Conservation (phyloP, 2,888 invertebrate genomes). For the Lobophora halterata region DNA sequence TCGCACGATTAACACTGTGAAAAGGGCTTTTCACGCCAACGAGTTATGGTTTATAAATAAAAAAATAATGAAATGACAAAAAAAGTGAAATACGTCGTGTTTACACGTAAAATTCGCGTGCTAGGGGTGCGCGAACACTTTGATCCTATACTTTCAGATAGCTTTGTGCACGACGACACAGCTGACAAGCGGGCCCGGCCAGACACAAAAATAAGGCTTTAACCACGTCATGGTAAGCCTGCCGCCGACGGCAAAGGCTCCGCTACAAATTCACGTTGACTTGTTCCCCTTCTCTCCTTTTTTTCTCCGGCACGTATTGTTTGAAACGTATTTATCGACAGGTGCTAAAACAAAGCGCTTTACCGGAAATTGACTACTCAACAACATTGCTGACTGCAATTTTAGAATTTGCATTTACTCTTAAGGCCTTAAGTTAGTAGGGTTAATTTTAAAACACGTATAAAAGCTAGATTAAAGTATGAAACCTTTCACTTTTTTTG, state of each 20-base stretch:
- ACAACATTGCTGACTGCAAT: conserved; percentile 18
- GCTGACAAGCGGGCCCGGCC: conserved; percentile 76
- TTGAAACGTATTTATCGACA: conserved; percentile 41
- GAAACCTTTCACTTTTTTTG: no score
- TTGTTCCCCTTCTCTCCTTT: conserved; percentile 55
- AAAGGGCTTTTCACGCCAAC: conserved; percentile 32
- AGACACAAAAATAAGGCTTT: conserved; percentile 80
- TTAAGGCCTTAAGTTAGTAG: no score
- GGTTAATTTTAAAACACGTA: no score
- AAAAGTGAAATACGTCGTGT: conserved; percentile 50
- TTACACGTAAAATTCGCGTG: conserved; percentile 57
- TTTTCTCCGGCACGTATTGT: conserved; percentile 48
- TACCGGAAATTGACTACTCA: conserved; percentile 23
- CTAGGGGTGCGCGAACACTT: conserved; percentile 62
- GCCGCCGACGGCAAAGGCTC: conserved; percentile 78
- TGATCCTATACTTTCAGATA: conserved; percentile 78
- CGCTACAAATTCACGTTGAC: conserved; percentile 75
- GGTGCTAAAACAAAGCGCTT: conserved; percentile 28
- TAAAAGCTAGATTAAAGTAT: no score
- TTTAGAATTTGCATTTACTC: conserved; percentile 12
- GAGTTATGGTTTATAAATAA: conserved; percentile 31
- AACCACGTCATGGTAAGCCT: conserved; percentile 79
- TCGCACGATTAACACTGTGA: conserved; percentile 32
- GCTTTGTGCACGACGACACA: conserved; percentile 73
- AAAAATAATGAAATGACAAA: conserved; percentile 47